A percentile compares a stretch with the other conserved stretches of the same genome.
These are phyloP conservation scores for Colossoma macropomum DNA, from an alignment of 2,113 vertebrate species.

Conservation along the genomic window DNA sequence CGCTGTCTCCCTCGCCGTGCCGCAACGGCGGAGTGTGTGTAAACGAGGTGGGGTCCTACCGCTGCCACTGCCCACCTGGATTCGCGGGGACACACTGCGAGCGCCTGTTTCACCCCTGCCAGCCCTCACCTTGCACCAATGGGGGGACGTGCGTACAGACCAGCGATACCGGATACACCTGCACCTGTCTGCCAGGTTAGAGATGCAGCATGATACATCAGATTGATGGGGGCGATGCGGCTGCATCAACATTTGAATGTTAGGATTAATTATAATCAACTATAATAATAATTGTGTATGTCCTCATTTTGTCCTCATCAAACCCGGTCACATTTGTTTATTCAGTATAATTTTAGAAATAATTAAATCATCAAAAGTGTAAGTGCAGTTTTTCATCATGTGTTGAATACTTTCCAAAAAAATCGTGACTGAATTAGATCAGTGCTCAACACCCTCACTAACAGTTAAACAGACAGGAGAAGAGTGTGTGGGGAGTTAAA, in stretches of 20 bases:
- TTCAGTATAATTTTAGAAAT: too few species aligned
- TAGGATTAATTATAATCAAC: too few species aligned
- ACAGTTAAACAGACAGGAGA: background rate
- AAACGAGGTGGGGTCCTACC: constrained; percentile 89
- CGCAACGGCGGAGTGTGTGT: constrained; percentile 83
- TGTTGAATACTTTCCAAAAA: too few species aligned
- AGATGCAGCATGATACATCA: background rate
- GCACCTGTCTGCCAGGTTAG: constrained; percentile 93
- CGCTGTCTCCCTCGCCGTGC: constrained; percentile 70
- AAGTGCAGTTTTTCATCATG: too few species aligned
- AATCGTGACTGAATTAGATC: background rate
- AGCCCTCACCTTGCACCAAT: constrained; percentile 92
- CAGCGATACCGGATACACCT: constrained; percentile 89
- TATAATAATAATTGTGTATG: too few species aligned
- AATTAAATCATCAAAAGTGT: too few species aligned
- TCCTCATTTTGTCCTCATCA: too few species aligned
- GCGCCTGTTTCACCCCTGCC: constrained; percentile 91
- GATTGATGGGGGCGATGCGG: too few species aligned
- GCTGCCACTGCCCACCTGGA: constrained; percentile 82
- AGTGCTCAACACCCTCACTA: background rate
- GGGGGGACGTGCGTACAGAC: constrained; percentile 95
- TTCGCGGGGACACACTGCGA: constrained; percentile 88
- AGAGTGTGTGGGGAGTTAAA: background rate
- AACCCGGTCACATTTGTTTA: too few species aligned
- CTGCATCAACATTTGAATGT: too few species aligned